Percentiles rank a stretch among this genome's conserved stretches.
phyloP scores from a whole-genome alignment of 2,888 invertebrate species.

The Dascillus cervinus region DNA sequence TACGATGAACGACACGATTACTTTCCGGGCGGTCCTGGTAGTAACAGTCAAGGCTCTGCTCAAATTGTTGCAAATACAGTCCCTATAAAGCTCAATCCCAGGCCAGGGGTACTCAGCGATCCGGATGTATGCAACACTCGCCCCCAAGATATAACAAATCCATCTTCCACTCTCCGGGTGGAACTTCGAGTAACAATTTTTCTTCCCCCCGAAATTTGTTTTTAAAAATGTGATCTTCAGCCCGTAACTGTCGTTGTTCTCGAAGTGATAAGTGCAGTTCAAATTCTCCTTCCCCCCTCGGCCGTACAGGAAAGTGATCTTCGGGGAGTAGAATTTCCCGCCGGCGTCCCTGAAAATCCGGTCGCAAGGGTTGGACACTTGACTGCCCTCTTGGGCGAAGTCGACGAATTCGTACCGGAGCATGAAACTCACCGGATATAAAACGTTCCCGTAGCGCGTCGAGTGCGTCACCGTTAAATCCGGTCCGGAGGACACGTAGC shows the following conservation, averaged over 20 bases:
- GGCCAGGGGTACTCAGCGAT: constrained; percentile 65
- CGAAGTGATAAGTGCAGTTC: constrained; percentile 68
- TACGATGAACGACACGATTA: constrained; percentile 67
- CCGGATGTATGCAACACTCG: constrained; percentile 32
- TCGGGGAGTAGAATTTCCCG: constrained; percentile 61
- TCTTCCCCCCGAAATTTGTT: constrained; percentile 61
- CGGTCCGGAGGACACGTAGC: constrained; percentile 69
- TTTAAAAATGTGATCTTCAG: constrained; percentile 63
- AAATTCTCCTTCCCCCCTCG: constrained; percentile 71
- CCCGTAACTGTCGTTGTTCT: constrained; percentile 60
- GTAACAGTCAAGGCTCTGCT: constrained; percentile 57
- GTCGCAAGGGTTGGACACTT: constrained; percentile 58
- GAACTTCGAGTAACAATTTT: constrained; percentile 57
- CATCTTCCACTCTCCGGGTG: constrained; percentile 57
- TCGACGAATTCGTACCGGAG: constrained; percentile 80
- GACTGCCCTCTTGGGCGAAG: constrained; percentile 58
- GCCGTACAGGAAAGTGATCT: constrained; percentile 75
- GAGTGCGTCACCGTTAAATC: constrained; percentile 70
- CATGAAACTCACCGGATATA: constrained; percentile 70
- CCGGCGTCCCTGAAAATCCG: constrained; percentile 48
- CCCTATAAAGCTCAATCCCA: constrained; percentile 58
- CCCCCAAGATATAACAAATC: constrained; percentile 50
- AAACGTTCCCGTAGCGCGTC: constrained; percentile 68
- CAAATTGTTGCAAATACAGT: constrained; percentile 67
- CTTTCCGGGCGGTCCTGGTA: constrained; percentile 60